These are phyloP conservation scores for Tuberolachnus salignus DNA, from an alignment of 2,888 invertebrate species.

Conservation along the genomic window DNA sequence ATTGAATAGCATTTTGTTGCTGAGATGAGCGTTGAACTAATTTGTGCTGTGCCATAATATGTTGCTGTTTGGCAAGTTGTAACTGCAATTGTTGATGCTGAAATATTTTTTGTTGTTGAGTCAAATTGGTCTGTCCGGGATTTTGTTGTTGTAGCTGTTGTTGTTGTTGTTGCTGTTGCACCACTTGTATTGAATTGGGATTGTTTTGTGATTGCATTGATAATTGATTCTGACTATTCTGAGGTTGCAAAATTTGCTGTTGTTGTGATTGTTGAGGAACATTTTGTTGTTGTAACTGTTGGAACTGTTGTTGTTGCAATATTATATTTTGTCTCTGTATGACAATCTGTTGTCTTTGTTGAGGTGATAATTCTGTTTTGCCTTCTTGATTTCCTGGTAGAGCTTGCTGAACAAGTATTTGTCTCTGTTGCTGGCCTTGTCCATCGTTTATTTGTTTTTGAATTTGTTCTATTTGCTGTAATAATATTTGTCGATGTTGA, in stretches of 20 bases:
- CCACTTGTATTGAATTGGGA: conserved; percentile 55
- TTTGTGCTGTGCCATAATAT: conserved; percentile 61
- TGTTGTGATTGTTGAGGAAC: conserved; percentile 49
- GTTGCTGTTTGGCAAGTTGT: conserved; percentile 62
- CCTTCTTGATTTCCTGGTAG: conserved; percentile 51
- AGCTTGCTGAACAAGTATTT: conserved; percentile 57
- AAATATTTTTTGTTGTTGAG: conserved; percentile 58
- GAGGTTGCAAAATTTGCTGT: conserved; percentile 58
- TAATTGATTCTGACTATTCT: conserved; percentile 57
- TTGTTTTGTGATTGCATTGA: conserved; percentile 57
- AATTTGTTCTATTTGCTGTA: conserved; percentile 60
- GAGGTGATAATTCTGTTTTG: conserved; percentile 55
- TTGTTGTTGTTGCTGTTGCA: conserved; percentile 57
- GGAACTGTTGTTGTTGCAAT: conserved; percentile 58
- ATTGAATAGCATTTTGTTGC: conserved; percentile 59
- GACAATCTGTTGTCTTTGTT: conserved; percentile 56
- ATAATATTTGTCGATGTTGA: conserved; percentile 59
- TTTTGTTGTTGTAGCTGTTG: conserved; percentile 58
- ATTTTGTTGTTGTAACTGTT: conserved; percentile 58
- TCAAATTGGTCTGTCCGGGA: conserved; percentile 63
- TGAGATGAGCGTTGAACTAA: conserved; percentile 62
- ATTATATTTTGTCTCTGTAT: conserved; percentile 57
- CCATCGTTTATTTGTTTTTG: conserved; percentile 60
- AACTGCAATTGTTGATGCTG: conserved; percentile 62
- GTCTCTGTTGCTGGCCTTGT: conserved; percentile 62